Conservation (phyloP, 2,888 invertebrate species). For the Dryococelus australis region DNA sequence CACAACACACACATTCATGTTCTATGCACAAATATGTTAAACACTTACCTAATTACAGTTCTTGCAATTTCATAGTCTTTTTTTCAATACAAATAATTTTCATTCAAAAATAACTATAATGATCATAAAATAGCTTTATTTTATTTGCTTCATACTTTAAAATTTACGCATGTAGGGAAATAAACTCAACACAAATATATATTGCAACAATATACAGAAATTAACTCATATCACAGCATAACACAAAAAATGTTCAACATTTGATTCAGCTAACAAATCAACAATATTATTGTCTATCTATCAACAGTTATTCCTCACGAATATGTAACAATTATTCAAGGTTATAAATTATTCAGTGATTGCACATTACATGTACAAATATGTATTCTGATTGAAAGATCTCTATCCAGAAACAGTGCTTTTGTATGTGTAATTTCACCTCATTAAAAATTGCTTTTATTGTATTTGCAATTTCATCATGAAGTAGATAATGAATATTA, state of each 20-base stretch:
- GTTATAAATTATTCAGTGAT: background rate
- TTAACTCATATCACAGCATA: background rate
- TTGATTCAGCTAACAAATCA: slow-evolving; percentile 37
- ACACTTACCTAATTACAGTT: background rate
- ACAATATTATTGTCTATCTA: slow-evolving; percentile 42
- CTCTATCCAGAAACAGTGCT: background rate
- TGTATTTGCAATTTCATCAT: background rate
- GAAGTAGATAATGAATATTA: background rate
- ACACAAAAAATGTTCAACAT: slow-evolving; percentile 32
- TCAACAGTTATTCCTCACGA: slow-evolving; percentile 36
- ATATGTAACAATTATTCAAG: background rate
- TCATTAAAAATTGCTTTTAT: background rate
- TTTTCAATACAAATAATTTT: background rate
- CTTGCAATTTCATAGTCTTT: background rate
- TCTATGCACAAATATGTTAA: slow-evolving; percentile 6
- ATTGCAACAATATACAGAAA: background rate
- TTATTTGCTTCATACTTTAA: background rate
- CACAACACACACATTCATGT: background rate
- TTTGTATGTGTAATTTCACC: background rate
- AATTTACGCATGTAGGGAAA: background rate
- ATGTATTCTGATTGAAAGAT: background rate
- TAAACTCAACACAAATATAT: background rate
- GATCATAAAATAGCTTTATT: background rate
- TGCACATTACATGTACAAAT: background rate
- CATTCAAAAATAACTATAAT: background rate